These are phyloP conservation scores for Neotragus moschatus DNA, from an alignment of 2,113 vertebrate genomes.

Conservation along the genomic window DNA sequence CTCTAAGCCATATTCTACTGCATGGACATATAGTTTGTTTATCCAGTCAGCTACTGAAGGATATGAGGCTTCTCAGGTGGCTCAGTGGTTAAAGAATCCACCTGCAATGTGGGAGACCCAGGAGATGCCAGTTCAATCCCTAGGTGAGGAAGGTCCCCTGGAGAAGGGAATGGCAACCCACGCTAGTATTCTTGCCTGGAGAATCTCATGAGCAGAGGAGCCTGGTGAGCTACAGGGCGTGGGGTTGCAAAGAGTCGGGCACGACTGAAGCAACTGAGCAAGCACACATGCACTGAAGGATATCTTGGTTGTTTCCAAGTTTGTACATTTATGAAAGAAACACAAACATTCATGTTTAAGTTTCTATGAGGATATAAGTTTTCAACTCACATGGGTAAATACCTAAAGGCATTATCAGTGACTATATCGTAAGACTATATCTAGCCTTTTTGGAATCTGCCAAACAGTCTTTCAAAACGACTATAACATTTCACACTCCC, in stretches of 20 bases:
- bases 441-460: neutral
- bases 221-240: neutral
- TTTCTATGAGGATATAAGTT: neutral
- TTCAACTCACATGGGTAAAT: neutral
- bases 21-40: neutral
- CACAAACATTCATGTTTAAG: neutral
- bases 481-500: neutral
- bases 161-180: neutral
- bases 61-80: neutral
- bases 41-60: neutral
- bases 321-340: neutral
- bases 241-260: fast-evolving
- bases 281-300: fast-evolving
- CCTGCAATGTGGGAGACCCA: neutral
- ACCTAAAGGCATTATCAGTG: neutral
- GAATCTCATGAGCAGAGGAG: neutral
- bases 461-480: neutral
- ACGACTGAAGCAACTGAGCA: neutral
- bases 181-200: neutral
- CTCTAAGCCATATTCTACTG: neutral
- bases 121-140: neutral
- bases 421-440: neutral
- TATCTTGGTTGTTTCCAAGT: neutral
- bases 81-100: neutral
- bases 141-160: neutral